These are phyloP conservation scores for Peromyscus eremicus DNA, from an alignment of 2,797 vertebrate genomes.

Conservation along the genomic window DNA sequence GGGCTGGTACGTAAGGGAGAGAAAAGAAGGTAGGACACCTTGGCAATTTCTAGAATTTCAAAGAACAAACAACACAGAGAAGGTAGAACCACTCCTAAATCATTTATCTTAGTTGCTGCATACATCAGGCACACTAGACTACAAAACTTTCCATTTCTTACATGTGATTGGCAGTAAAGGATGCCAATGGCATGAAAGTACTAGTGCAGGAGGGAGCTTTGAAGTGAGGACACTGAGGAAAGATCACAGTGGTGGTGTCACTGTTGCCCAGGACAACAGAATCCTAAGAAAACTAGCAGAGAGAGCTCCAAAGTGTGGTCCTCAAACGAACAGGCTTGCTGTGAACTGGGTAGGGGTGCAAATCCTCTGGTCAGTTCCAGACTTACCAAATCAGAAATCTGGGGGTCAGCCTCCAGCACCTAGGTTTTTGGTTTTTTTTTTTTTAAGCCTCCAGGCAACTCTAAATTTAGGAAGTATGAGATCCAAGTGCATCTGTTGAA, in stretches of 20 bases:
- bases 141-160: slow-evolving; percentile 19
- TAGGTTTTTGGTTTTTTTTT: neutral
- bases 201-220: neutral
- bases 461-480: neutral
- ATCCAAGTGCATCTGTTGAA: neutral
- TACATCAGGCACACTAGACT: neutral
- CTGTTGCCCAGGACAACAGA: neutral
- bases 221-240: neutral
- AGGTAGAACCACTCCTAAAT: neutral
- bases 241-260: fast-evolving
- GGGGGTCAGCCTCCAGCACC: neutral
- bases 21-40: neutral
- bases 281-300: no score
- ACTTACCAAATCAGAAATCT: neutral
- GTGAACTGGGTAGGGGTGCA: neutral
- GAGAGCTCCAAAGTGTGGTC: neutral
- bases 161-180: neutral
- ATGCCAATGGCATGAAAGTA: no score
- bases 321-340: neutral
- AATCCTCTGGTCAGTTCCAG: neutral
- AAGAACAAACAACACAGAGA: slow-evolving; percentile 18
- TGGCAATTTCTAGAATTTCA: slow-evolving; percentile 30
- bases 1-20: neutral
- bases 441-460: neutral
- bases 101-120: neutral